Base-by-base conservation (phyloP, 23 tunicate genomes). In the Diplosoma virens region DNA sequence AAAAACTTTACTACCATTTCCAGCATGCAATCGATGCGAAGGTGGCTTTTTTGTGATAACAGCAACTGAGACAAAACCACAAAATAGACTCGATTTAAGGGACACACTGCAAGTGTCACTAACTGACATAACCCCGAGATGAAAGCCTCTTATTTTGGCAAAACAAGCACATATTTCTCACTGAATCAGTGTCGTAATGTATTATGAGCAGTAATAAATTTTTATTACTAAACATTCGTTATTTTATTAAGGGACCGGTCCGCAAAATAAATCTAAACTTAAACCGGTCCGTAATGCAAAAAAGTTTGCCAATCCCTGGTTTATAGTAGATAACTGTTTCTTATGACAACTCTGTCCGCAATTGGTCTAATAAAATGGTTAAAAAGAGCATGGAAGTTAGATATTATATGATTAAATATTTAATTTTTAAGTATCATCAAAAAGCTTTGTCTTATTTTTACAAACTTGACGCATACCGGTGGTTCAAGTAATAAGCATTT, bases 41-140 rank as follows among this genome's bases (percentile, higher is more conserved):
- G 21, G 52, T 32, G 70, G 81, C 3, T 76, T 58, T 78, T 78
- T 75, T 36, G 75, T 66, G 47, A 66, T 78, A 75, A 37, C 75
- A 78, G 74, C 83, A 64, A 78, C 83, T 25, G 66, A 65, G 75
- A 78, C 83, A 28, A 63, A 78, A 78, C 74, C 75, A 30, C 58
- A 60, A 66, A 78, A 47, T 23, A 65, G 60, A 46, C 60, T 78
- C 1, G 75, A 78, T 60, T 60, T 78, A 37, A 66, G 81, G 52
- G 53, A 53, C 18, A 76, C 81, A 59, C 1, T 76, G 69, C 81
- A 54, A 1, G 81, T 53, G 48, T 76, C 81, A 76, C 59, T 76
- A 52, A 47, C 33, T 72, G 26, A 33, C 61, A 72, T 72, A 20
- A 72, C 48, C 27, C 78, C 61, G 25, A 72, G 78, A 24, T 72